Evolutionary conservation across 1,140 invertebrate genomes (phyloP), one percentile per base, ranked within the genome.

Genomic region (Hesperophylax magnus): DNA sequence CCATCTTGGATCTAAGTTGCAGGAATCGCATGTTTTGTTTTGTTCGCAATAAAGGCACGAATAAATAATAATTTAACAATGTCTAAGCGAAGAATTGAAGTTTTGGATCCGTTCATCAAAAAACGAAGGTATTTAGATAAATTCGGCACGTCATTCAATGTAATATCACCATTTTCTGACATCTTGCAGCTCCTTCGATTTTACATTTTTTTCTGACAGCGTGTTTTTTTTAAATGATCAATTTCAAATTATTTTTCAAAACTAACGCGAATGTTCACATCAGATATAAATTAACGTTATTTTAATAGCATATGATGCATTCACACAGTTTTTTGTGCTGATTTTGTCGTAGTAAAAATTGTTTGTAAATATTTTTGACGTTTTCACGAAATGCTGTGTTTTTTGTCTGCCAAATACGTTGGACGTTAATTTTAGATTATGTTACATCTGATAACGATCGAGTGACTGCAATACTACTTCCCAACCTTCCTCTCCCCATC

Each of bases 61-160:
- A 67, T 61, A 65, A 31, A 17, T 34, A 22, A 11, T 18, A 39
- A 47, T 47, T 47, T 47, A 18, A 56, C 52, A 61, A 77, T 77
- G 75, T 77, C 75, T 18, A 96, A 96, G 87, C 91, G 95, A 82
- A 92, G 95, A 86, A 96, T 96, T 85, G 95, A 96, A 90, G 94
- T 96, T 31, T 91, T 94, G 82, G 95, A 96, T 87, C 94, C 95
- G 4, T 96, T 95, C 87, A 90, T 95, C 75, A 96, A 95, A 85
- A 92, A 93, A 86, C 94, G 93, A 89, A 90, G 92, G 95, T 96
- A n/a, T 47, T 47, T 47, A 11, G 14, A 9, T 1, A 47, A 14
- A 47, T 47, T 47, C 39, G 4, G 39, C 39, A 6, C 9, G 9
- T 11, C 11, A 47, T 14, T 14, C 14, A 11, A 14, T 31, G 63